A percentile compares a stretch with the other conserved stretches of the same genome.
These are phyloP conservation scores for Papilio xuthus DNA, from an alignment of 1,140 invertebrate genomes.

Conservation along the genomic window DNA sequence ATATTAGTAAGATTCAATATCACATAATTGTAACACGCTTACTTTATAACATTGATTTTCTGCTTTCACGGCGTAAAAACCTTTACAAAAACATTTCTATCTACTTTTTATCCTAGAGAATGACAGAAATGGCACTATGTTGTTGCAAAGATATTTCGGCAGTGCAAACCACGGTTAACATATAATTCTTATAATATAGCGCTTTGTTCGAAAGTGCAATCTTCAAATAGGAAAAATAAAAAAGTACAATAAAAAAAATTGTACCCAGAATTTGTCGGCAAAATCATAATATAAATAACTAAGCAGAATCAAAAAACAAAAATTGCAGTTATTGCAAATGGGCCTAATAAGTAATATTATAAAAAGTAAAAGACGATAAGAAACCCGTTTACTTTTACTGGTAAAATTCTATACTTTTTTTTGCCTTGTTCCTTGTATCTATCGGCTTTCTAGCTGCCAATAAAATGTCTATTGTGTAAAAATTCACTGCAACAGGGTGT, in stretches of 20 bases:
- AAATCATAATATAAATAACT: neutral
- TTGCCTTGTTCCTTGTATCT: neutral
- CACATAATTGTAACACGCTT: no score
- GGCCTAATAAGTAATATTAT: neutral
- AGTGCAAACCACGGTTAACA: no score
- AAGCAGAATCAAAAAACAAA: neutral
- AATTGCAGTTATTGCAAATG: slow-evolving; percentile 2
- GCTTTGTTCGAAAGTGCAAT: no score
- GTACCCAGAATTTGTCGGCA: neutral
- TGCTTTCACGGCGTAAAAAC: no score
- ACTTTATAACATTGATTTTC: no score
- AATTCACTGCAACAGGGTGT: slow-evolving; percentile 9
- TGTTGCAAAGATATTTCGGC: no score
- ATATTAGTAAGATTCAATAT: no score
- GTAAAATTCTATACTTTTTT: neutral
- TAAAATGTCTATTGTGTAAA: slow-evolving; percentile 11
- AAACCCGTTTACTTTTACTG: neutral
- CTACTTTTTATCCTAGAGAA: no score
- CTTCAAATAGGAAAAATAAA: neutral
- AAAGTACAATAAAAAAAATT: neutral
- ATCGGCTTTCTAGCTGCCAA: slow-evolving; percentile 11
- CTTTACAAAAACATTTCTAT: no score
- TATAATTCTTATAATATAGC: no score
- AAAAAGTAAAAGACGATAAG: slow-evolving; percentile 7
- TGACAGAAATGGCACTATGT: no score